A percentile compares a stretch with the other conserved stretches of the same genome.
phyloP scores from a whole-genome alignment of 1,140 invertebrate genomes.

The Epicauta chinensis region DNA sequence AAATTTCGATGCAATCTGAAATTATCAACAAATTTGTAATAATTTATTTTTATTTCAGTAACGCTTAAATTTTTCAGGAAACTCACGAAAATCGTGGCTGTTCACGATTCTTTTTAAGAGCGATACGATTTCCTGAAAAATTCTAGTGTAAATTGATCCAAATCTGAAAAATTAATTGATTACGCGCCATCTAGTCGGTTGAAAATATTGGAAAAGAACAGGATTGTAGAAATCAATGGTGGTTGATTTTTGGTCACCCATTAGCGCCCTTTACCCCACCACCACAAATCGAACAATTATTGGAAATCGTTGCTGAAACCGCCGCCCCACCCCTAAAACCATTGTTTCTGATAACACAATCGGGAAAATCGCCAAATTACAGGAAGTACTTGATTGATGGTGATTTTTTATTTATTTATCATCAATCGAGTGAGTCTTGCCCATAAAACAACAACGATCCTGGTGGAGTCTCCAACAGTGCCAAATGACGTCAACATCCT shows the following conservation, averaged over 20 bases:
- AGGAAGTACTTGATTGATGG: slow-evolving; percentile 12
- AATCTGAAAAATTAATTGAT: neutral
- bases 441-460: neutral
- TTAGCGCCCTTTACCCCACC: neutral
- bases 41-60: too few relatives aligned
- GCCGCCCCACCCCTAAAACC: neutral
- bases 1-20: too few relatives aligned
- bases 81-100: too few relatives aligned
- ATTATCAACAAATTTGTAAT: too few relatives aligned
- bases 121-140: neutral
- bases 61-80: too few relatives aligned
- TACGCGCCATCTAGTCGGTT: slow-evolving; percentile 16
- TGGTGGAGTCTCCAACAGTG: neutral
- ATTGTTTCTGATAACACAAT: neutral
- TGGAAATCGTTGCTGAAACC: slow-evolving; percentile 28
- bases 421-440: too few relatives aligned
- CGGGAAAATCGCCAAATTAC: slow-evolving; percentile 21
- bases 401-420: too few relatives aligned
- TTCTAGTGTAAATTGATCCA: too few relatives aligned
- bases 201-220: slow-evolving; percentile 29
- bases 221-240: slow-evolving; percentile 9
- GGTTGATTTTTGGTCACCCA: slow-evolving; percentile 13
- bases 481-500: slow-evolving; percentile 31
- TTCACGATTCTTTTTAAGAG: too few relatives aligned
- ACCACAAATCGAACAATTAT: slow-evolving; percentile 6